phyloP scores from a whole-genome alignment of 2,888 invertebrate species.

The Bellardia pandia region DNA sequence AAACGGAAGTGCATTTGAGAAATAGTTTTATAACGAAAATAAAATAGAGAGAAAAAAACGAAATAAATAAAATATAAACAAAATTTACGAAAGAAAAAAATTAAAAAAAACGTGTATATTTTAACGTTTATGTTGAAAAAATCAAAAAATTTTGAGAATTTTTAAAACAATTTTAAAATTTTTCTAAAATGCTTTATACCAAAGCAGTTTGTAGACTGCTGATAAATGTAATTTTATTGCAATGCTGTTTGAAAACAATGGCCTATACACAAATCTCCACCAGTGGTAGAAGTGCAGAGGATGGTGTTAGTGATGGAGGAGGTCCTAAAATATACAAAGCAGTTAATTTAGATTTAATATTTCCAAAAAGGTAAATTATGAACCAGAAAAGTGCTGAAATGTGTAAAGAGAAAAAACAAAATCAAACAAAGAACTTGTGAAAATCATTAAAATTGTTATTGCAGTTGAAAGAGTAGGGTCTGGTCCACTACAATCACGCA shows the following conservation, averaged over 20 bases:
- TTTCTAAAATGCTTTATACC: constrained; percentile 50
- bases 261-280: constrained; percentile 80
- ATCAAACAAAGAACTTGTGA: too few relatives aligned
- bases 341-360: constrained; percentile 82
- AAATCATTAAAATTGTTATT: too few relatives aligned
- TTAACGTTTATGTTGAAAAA: constrained; percentile 17
- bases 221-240: constrained; percentile 45
- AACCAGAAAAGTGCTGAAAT: neutral
- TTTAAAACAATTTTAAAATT: neutral
- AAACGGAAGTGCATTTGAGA: constrained; percentile 69
- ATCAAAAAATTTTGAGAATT: neutral
- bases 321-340: constrained; percentile 82
- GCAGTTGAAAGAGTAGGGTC: too few relatives aligned
- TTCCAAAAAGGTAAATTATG: constrained; percentile 80
- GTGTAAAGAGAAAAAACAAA: neutral
- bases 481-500: too few relatives aligned
- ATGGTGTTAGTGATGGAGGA: constrained; percentile 66
- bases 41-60: constrained; percentile 24
- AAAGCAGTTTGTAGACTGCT: constrained; percentile 30
- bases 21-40: constrained; percentile 53
- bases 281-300: constrained; percentile 68
- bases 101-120: constrained; percentile 38
- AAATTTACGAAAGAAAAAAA: constrained; percentile 20
- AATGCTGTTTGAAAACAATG: neutral
- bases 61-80: constrained; percentile 10